Evolutionary conservation across 2,888 invertebrate species (phyloP), one percentile per base, ranked within the genome.

Genomic region (Heliconius cydno): DNA sequence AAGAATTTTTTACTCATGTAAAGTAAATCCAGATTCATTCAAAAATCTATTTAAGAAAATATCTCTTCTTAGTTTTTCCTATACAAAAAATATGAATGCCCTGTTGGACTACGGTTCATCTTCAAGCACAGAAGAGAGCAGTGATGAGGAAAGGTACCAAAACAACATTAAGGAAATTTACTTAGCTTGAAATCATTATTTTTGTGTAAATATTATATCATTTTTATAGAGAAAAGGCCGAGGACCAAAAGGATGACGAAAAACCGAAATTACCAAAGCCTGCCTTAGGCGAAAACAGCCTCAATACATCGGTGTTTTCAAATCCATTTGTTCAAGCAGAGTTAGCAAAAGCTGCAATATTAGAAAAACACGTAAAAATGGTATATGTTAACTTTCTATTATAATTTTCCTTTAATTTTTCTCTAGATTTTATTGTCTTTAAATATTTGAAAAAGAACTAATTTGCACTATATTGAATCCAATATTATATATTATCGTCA

Each of bases 351-450:
- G 97, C 97, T 80, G 98, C 98, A 22, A 97, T 98, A 79, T 93
- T 98, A 70, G 98, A 98, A 87, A 98, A 98, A 87, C 98, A 98
- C 90, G 98, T 98, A 0, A 98, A 98, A 96, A 98, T 99, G 98
- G 98, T 97, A 86, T 96, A 95, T 92, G 95, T 95, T 94, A 94
- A 95, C 92, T 94, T 94, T 90, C 93, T 90, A 90, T 90, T 88
- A 83, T 52, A 78, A 76, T 79, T 30, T 57, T 73, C 2, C 28
- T 28, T 52, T 3, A 25, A 12, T n/a, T 60, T 34, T 74, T 63
- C 41, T 60, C n/a, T n/a, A n/a, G n/a, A n/a, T 60, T 60, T 60
- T 30, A 22, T 38, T n/a, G 19, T 22, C 9, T 70, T 52, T 22
- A 38, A 38, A 76, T 74, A 68, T 38, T 75, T 76, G 75, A 30